Evolutionary conservation across 2,113 vertebrate genomes (phyloP), one percentile per base, ranked within the genome.

Genomic region (Rhea pennata): DNA sequence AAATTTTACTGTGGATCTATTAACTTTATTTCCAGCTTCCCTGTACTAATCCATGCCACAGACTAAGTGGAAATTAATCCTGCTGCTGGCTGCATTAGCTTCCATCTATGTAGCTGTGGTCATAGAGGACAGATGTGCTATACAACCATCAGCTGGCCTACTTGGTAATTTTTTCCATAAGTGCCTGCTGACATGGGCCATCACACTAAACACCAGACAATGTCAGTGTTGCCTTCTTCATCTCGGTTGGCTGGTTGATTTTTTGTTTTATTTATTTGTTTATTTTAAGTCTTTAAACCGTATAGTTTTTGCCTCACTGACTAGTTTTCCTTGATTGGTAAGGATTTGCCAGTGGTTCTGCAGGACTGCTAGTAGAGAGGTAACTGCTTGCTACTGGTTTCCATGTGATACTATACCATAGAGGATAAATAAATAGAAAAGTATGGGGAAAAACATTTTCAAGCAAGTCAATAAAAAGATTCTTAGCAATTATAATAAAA

Each of bases 21-120:
- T 70, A 72, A 76, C 36, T 27, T 84, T 7, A 84, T 90, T 92
- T 96, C 69, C 69, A 71, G n/a, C 83, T 93, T 90, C 73, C 65
- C 53, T 86, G 5, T 86, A 24, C 75, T 87, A 81, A 71, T 77
- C 39, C 7, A 1, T 88, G 86, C 69, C 88, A 70, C 70, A 81
- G 67, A 33, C 26, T 71, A 80, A 88, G 50, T 80, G 40, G 69
- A 95, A 86, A 64, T 96, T 33, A 93, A 80, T 86, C 50, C 44
- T 88, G 23, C 46, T 93, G 50, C 91, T 94, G 86, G 46, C 91
- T 93, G 65, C 44, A 10, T 84, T 81, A 87, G 15, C 59, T 88
- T 76, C 90, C 53, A 39, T 76, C 50, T 70, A 12, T 0, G 0
- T 92, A 92, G 59, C 83, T 94, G 1, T 84, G 75, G 69, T 77